Base-by-base conservation (phyloP, 2,888 invertebrate species). In the Chaitophorus viminalis region DNA sequence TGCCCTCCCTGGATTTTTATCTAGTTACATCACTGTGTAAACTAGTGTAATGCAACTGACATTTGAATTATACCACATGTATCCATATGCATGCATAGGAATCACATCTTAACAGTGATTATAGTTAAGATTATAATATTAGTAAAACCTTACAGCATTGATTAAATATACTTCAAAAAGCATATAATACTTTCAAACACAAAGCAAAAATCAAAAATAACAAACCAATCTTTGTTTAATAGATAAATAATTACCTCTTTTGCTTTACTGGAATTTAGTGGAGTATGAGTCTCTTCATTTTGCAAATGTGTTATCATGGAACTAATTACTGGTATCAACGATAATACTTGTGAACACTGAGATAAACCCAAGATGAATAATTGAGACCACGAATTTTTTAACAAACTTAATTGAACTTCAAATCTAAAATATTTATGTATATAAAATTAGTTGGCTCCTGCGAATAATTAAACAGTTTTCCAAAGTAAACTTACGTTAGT, bases 311-410 rank as follows among this genome's bases (percentile, higher is more conserved):
- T 94, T 88, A 95, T 94, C 91, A 97, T 94, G 89, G 96, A 96
- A 46, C 96, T 95, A 90, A 99, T 93, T 90, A 98, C 95, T 83
- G 96, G 94, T 84, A 94, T 92, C 89, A 98, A 93, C 17, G 95
- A 95, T 90, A 98, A 92, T 46, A 95, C 94, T 88, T 95, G 94
- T 0, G 96, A 94, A 91, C 96, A 96, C 92, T 98, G 97, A 21
- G 97, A 95, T 89, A 99, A 93, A 0, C 98, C 98, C 60, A 99
- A 93, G 2, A 96, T 95, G 91, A 99, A 97, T 89, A 99, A 91
- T 91, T 98, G 97, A 89, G 97, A 95, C 99, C 99, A 99, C 90
- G 96, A 96, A 87, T 95, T 94, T 91, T 96, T 95, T 89, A 99
- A 93, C 72, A 99, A 92, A 0, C 94, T 93, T 90, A 96, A 95